phyloP scores from a whole-genome alignment of 2,113 vertebrate genomes.

The Gnathonemus longibarbis region DNA sequence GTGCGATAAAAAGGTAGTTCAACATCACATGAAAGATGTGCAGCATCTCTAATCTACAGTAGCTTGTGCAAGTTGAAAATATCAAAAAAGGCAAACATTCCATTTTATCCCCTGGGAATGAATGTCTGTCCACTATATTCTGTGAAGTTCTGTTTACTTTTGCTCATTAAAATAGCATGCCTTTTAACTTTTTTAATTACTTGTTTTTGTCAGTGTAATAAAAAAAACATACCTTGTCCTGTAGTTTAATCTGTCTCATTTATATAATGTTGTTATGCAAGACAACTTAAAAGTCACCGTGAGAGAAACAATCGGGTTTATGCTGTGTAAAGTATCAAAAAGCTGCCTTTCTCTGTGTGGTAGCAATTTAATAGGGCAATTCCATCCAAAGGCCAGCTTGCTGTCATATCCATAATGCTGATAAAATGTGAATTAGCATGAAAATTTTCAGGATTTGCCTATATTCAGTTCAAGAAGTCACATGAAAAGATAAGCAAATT shows the following conservation, averaged over 20 bases:
- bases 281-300: neutral
- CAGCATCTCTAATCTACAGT: neutral
- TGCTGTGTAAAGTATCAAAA: neutral
- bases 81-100: neutral
- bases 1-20: neutral
- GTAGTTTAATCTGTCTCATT: neutral
- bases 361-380: neutral
- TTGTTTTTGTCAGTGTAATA: neutral
- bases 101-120: neutral
- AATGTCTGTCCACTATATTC: neutral
- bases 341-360: neutral
- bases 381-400: neutral
- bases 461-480: neutral
- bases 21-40: neutral
- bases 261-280: conserved; percentile 1
- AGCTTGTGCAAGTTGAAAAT: neutral
- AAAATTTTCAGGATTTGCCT: neutral
- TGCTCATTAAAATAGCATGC: neutral
- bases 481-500: neutral
- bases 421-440: neutral
- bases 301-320: neutral
- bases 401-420: neutral
- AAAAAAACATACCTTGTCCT: neutral
- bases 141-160: neutral
- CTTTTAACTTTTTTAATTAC: neutral